A percentile compares a stretch with the other conserved stretches of the same genome.
Evolutionary conservation across 2,888 invertebrate species (phyloP).

Genomic region (Microplitis deprimator): DNA sequence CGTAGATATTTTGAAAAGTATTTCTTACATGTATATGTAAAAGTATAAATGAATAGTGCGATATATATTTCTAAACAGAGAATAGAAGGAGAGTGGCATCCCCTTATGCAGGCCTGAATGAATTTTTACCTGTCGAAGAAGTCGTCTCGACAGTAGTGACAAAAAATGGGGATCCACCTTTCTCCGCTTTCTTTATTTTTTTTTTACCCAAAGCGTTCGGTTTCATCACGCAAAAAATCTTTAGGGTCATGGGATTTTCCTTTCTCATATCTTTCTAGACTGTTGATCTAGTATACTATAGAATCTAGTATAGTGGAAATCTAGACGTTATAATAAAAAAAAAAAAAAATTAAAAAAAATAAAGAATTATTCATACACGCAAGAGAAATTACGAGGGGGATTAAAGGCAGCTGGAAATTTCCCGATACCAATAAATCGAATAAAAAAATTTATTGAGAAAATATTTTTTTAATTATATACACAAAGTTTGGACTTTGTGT

Average conservation of each 20-base stretch:
- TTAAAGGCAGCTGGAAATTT: conserved; percentile 1
- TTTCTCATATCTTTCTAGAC: neutral
- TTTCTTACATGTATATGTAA: neutral
- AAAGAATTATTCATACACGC: neutral
- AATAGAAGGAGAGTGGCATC: neutral
- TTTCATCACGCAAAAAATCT: neutral
- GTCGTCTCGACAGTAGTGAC: conserved; percentile 15
- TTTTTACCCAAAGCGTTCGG: neutral
- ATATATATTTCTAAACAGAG: neutral
- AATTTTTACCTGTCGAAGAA: conserved; percentile 6
- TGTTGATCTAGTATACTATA: neutral
- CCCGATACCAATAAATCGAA: neutral
- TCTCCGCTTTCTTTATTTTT: neutral
- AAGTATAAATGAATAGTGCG: neutral
- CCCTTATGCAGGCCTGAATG: neutral
- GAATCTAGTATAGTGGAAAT: neutral
- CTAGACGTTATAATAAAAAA: neutral
- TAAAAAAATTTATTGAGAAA: neutral
- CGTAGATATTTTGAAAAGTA: neutral
- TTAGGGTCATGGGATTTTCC: neutral
- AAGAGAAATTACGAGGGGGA: neutral
- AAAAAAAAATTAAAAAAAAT: neutral
- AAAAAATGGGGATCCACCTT: neutral
- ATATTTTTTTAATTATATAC: neutral
- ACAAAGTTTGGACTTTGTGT: neutral